Evolutionary conservation across 2,113 vertebrate genomes (phyloP).

Genomic region (Hippopotamus amphibius): DNA sequence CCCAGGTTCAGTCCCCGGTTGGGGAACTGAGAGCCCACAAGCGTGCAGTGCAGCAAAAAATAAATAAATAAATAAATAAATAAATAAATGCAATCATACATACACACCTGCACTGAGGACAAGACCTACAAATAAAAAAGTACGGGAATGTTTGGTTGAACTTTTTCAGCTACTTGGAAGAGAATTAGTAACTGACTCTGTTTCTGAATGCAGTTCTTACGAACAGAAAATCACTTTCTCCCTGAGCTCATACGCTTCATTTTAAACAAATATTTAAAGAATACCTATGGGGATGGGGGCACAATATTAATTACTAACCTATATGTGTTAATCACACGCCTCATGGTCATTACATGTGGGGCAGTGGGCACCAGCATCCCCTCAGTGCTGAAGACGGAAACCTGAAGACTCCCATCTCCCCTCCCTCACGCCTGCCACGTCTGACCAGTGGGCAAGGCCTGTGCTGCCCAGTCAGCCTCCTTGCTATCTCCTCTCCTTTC

Average conservation of each 20-base stretch:
- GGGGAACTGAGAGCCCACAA: background rate
- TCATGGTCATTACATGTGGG: fast-evolving
- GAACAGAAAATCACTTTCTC: background rate
- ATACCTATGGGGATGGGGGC: background rate
- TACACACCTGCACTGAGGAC: background rate
- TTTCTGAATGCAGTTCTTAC: background rate
- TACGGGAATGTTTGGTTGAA: background rate
- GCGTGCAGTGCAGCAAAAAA: background rate
- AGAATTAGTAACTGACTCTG: background rate
- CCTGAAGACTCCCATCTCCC: fast-evolving
- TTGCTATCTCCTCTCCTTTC: background rate
- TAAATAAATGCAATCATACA: fast-evolving
- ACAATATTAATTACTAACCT: background rate
- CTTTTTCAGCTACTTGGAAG: background rate
- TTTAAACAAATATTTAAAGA: background rate
- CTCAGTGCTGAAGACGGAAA: fast-evolving
- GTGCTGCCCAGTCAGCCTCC: background rate
- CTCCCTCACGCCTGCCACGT: fast-evolving
- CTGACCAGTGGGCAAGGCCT: background rate
- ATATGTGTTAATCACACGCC: background rate
- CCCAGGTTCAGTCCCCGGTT: background rate
- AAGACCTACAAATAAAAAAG: background rate
- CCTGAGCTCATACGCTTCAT: background rate
- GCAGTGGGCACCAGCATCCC: background rate
- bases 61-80: background rate